Conservation (phyloP, 2,113 vertebrate genomes). For the Rousettus leschenaultii region DNA sequence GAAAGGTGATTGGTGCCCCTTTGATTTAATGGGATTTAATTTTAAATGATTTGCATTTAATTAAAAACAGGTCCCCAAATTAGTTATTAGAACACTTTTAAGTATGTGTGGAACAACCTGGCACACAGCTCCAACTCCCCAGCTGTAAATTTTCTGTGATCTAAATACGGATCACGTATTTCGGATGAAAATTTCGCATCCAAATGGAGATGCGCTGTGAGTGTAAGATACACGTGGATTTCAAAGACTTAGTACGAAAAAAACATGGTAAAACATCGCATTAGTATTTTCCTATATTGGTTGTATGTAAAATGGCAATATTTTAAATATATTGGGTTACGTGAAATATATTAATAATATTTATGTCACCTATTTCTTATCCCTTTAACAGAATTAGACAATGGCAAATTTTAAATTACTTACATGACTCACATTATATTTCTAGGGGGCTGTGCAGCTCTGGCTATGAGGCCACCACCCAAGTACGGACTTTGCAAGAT, state of each 20-base stretch:
- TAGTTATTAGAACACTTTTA: constrained; percentile 15
- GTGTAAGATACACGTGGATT: background rate
- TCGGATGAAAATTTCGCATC: constrained; percentile 12
- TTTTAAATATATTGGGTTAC: background rate
- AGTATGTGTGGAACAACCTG: background rate
- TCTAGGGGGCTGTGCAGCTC: background rate
- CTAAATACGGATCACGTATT: constrained; percentile 30
- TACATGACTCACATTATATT: background rate
- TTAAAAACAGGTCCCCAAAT: constrained; percentile 28
- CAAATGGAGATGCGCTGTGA: background rate
- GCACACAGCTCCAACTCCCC: background rate
- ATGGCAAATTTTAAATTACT: background rate
- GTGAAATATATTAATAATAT: constrained; percentile 28
- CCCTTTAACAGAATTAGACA: background rate
- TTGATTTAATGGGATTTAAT: constrained; percentile 36
- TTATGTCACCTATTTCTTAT: background rate
- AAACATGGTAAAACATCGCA: background rate
- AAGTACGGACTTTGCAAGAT: background rate
- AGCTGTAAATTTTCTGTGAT: background rate
- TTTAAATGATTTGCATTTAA: constrained; percentile 52
- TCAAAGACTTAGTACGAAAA: background rate
- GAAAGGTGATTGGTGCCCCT: background rate
- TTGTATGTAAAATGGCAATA: background rate
- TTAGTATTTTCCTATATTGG: background rate
- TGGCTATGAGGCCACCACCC: background rate